A percentile compares a stretch with the other conserved stretches of the same genome.
Evolutionary conservation across 37 sponge, comb jelly and placozoan species (phyloP).

Genomic region (Ephydatia muelleri): DNA sequence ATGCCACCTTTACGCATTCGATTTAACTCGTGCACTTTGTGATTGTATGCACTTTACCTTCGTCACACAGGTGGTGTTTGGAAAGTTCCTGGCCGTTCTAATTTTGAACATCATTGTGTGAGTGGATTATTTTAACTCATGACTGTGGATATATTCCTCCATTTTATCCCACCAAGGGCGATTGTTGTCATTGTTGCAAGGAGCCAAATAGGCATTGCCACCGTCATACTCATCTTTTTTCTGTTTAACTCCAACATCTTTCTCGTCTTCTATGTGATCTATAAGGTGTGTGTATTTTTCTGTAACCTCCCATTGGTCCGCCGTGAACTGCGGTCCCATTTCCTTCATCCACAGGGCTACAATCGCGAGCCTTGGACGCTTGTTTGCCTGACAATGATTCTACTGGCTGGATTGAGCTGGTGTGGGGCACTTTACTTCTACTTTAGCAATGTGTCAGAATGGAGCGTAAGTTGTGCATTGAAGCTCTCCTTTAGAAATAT

Average conservation of each 20-base stretch:
- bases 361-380: conserved; percentile 43
- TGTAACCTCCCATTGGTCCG: not conserved
- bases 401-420: conserved; percentile 22
- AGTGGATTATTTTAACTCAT: not conserved
- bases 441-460: conserved; percentile 57
- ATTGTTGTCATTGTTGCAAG: conserved; percentile 8
- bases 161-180: conserved; percentile 12
- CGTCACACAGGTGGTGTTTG: not conserved
- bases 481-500: not conserved
- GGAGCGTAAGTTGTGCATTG: conserved; percentile 46
- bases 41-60: too few species aligned
- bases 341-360: not conserved
- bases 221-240: conserved; percentile 53
- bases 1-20: too few species aligned
- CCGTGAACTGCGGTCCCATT: not conserved
- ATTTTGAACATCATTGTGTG: not conserved
- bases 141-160: too few species aligned
- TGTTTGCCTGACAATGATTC: conserved; percentile 7
- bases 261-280: conserved; percentile 47
- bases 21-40: too few species aligned
- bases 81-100: not conserved
- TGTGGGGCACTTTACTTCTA: conserved; percentile 69
- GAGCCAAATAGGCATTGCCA: conserved; percentile 22
- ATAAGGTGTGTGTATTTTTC: conserved; percentile 31
- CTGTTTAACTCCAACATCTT: conserved; percentile 57